A percentile compares a stretch with the other conserved stretches of the same genome.
These are phyloP conservation scores for Sinocyclocheilus grahami DNA, from an alignment of 2,113 vertebrate species.

Conservation along the genomic window DNA sequence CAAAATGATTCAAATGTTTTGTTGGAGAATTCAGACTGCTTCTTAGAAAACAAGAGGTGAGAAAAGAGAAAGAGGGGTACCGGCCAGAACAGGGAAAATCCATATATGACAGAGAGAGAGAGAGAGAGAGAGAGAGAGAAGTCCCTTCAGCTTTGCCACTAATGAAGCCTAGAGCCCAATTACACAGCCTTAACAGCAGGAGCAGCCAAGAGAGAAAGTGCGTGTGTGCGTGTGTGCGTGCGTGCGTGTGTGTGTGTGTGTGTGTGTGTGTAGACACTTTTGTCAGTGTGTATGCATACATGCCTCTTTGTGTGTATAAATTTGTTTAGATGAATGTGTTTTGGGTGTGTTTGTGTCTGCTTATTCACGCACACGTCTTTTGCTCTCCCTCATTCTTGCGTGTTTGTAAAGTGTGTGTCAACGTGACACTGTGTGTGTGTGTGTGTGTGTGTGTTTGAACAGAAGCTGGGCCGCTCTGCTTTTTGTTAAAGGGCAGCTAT, in stretches of 20 bases:
- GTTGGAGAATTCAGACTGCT: constrained; percentile 18
- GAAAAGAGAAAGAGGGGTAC: constrained; percentile 1
- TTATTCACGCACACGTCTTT: constrained; percentile 17
- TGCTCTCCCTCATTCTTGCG: not conserved
- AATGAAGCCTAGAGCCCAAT: constrained; percentile 65
- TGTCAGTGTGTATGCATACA: not conserved
- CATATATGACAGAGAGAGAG: constrained; percentile 23
- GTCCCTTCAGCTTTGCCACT: constrained; percentile 53
- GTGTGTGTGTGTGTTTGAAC: constrained; percentile 30
- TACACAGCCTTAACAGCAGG: constrained; percentile 59
- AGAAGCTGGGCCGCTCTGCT: constrained; percentile 62
- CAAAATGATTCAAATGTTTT: not conserved
- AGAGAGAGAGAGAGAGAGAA: constrained; percentile 19
- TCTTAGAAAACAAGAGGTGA: not conserved
- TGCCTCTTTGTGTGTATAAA: constrained; percentile 39
- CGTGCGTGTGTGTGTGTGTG: constrained; percentile 27
- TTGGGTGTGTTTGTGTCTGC: constrained; percentile 13
- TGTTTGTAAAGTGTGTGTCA: constrained; percentile 14
- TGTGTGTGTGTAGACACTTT: constrained; percentile 20
- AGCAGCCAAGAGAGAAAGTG: constrained; percentile 43
- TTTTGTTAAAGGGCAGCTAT: constrained; percentile 56
- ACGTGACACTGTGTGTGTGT: not conserved
- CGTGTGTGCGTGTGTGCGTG: constrained; percentile 28
- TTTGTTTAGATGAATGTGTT: constrained; percentile 11
- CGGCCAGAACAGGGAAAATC: too few relatives aligned